These are phyloP conservation scores for Phyllotreta striolata DNA, from an alignment of 2,888 invertebrate genomes.

Conservation along the genomic window DNA sequence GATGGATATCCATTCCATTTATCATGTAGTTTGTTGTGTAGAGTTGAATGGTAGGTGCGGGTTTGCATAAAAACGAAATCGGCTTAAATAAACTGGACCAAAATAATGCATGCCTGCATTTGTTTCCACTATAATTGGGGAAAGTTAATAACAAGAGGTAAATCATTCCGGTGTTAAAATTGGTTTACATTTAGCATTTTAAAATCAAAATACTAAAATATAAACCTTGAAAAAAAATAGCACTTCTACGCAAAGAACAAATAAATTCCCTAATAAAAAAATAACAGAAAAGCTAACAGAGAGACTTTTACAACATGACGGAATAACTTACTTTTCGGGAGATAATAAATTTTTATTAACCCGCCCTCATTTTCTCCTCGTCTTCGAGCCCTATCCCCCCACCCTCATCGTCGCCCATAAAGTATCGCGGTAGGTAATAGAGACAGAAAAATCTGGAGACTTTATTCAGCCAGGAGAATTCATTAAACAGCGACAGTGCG, in stretches of 20 bases:
- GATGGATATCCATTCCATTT: conserved; percentile 7
- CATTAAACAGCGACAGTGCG: conserved; percentile 14
- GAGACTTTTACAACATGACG: conserved; percentile 2
- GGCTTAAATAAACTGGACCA: neutral
- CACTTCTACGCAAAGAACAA: neutral
- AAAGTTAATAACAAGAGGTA: no score
- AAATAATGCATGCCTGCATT: no score
- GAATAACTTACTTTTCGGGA: conserved; percentile 15
- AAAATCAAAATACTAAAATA: no score
- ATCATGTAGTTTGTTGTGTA: neutral
- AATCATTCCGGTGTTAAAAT: no score
- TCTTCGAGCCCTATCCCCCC: conserved; percentile 2
- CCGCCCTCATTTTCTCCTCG: conserved; percentile 9
- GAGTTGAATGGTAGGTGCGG: conserved; percentile 3
- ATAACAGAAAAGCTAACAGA: conserved; percentile 13
- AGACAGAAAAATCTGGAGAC: conserved; percentile 14
- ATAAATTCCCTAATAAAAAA: conserved; percentile 11
- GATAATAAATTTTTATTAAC: conserved; percentile 27
- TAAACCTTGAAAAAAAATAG: no score
- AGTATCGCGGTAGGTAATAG: conserved; percentile 6
- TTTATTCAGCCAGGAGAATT: conserved; percentile 15
- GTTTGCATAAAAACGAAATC: conserved; percentile 2
- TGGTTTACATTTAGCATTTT: no score
- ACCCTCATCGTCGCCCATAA: conserved; percentile 17
- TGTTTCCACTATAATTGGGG: no score